Conservation (phyloP, 2,888 invertebrate genomes). For the Cantharis rufa region DNA sequence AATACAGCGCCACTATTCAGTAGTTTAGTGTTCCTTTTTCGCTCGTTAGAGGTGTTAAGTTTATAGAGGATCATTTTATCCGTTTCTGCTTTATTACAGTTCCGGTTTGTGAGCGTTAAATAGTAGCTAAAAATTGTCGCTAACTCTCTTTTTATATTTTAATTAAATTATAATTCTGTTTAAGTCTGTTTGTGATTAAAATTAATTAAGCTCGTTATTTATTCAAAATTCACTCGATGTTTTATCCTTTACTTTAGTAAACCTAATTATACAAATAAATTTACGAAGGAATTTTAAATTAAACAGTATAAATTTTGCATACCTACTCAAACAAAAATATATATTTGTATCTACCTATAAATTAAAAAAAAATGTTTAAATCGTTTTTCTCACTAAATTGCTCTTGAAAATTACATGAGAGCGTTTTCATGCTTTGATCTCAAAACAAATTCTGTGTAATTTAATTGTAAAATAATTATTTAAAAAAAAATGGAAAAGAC, state of each 20-base stretch:
- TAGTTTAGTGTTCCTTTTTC: constrained; percentile 14
- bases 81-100: constrained; percentile 6
- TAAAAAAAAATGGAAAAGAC: not conserved
- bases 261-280: not conserved
- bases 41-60: constrained; percentile 11
- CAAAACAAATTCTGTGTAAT: not conserved
- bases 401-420: not conserved
- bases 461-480: not conserved
- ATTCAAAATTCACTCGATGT: not conserved
- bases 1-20: constrained; percentile 7
- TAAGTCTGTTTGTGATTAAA: not conserved
- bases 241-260: not conserved
- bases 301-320: not conserved
- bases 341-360: not conserved
- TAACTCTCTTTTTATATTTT: not conserved
- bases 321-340: not conserved
- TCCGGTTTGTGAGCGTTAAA: not conserved
- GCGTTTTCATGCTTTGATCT: not conserved
- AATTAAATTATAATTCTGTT: not conserved
- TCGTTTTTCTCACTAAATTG: not conserved
- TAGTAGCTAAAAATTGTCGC: not conserved
- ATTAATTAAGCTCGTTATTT: not conserved
- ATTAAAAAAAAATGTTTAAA: not conserved
- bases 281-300: not conserved
- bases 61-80: constrained; percentile 12